A percentile compares a stretch with the other conserved stretches of the same genome.
These are phyloP conservation scores for Ciconia stormi DNA, from an alignment of 2,113 vertebrate genomes.

Conservation along the genomic window DNA sequence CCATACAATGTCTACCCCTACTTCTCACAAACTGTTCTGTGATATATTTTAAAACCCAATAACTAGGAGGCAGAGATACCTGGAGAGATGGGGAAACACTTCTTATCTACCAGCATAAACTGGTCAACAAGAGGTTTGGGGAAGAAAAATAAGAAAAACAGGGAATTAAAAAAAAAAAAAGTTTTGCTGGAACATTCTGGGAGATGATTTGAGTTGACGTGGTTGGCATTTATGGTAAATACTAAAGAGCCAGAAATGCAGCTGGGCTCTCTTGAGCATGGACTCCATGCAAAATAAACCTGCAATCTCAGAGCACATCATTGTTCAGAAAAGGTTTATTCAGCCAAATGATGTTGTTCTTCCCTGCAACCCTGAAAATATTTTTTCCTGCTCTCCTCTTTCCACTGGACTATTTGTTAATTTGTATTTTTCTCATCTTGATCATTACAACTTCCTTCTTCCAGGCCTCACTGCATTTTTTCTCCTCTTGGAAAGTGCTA, in stretches of 20 bases:
- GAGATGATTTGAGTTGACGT: background rate
- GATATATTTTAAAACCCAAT: background rate
- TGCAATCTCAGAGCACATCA: background rate
- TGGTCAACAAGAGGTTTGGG: background rate
- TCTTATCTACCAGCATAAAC: background rate
- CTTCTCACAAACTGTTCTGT: background rate
- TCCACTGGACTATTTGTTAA: background rate
- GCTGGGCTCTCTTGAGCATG: background rate
- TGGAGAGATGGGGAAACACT: background rate
- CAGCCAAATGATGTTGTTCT: background rate
- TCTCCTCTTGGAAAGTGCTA: background rate
- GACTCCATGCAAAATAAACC: background rate
- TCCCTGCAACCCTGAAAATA: background rate
- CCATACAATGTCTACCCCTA: background rate
- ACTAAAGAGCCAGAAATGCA: background rate
- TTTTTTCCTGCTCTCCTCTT: background rate
- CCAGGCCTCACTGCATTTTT: background rate
- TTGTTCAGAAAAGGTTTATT: background rate
- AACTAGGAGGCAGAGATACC: background rate
- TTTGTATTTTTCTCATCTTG: background rate
- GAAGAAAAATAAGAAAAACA: background rate
- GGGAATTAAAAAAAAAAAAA: background rate
- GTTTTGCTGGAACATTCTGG: background rate
- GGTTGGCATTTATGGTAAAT: background rate
- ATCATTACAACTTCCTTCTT: background rate